Evolutionary conservation across 2,888 invertebrate genomes (phyloP).

Genomic region (Parochlus steinenii): DNA sequence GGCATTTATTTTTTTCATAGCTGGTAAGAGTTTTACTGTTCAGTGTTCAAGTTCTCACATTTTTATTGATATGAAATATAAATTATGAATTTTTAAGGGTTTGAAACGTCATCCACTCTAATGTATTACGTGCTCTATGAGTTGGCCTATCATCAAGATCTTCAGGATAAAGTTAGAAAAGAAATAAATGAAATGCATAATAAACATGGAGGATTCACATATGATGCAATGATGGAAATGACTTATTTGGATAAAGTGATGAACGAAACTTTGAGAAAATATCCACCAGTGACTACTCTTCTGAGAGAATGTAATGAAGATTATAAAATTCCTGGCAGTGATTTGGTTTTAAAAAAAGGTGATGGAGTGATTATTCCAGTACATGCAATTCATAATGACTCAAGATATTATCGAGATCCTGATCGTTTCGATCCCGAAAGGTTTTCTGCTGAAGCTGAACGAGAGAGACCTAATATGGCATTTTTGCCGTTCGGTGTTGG

Average conservation of each 20-base stretch:
- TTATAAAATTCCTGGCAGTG: conserved; percentile 25
- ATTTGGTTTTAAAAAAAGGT: conserved; percentile 31
- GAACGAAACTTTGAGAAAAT: conserved; percentile 33
- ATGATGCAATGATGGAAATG: conserved; percentile 38
- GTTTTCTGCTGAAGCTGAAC: conserved; percentile 35
- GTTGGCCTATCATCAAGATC: conserved; percentile 33
- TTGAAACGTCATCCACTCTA: conserved; percentile 44
- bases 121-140: conserved; percentile 38
- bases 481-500: conserved; percentile 14
- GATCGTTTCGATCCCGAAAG: conserved; percentile 38
- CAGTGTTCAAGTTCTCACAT: no score
- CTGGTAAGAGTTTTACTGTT: no score
- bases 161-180: conserved; percentile 32
- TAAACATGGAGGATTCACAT: conserved; percentile 32
- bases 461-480: conserved; percentile 17
- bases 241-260: conserved; percentile 37
- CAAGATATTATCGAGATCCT: conserved; percentile 37
- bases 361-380: conserved; percentile 32
- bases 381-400: conserved; percentile 36
- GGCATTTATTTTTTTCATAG: conserved; percentile 11
- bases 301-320: conserved; percentile 23
- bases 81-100: no score
- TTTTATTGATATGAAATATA: no score
- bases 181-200: conserved; percentile 32
- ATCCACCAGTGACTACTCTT: conserved; percentile 32